A percentile compares a stretch with the other conserved stretches of the same genome.
Evolutionary conservation across 2,797 vertebrate species (phyloP).

Genomic region (Acanthurus tractus): DNA sequence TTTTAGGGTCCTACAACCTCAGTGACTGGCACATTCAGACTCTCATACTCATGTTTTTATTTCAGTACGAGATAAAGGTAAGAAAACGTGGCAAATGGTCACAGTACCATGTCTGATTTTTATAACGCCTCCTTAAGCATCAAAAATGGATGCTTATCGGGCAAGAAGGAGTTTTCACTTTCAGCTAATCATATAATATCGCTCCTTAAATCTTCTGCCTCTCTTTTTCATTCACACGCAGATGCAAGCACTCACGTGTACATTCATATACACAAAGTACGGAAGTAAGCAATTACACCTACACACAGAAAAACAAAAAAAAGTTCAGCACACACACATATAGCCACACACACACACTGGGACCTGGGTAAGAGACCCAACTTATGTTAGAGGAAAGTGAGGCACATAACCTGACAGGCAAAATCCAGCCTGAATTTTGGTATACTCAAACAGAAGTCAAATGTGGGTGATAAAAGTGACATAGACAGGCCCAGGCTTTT

Average conservation of each 20-base stretch:
- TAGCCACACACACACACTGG: conserved; percentile 48
- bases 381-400: conserved; percentile 74
- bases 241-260: conserved; percentile 62
- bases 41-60: conserved; percentile 36
- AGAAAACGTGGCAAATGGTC: conserved; percentile 68
- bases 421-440: conserved; percentile 79
- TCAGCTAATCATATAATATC: conserved; percentile 32
- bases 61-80: conserved; percentile 36
- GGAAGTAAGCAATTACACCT: conserved; percentile 64
- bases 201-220: conserved; percentile 10
- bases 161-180: conserved; percentile 29
- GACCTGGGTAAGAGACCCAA: conserved; percentile 64
- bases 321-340: conserved; percentile 43
- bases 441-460: conserved; percentile 72
- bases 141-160: conserved; percentile 27
- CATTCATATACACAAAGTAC: conserved; percentile 67
- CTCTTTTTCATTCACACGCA: conserved; percentile 45
- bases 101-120: conserved; percentile 66
- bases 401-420: conserved; percentile 81
- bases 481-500: conserved; percentile 53
- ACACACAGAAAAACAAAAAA: conserved; percentile 42
- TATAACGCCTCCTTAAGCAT: conserved; percentile 42
- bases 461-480: conserved; percentile 66
- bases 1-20: conserved; percentile 57
- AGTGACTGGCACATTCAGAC: conserved; percentile 43